Base-by-base conservation (phyloP, 2,888 invertebrate genomes). In the Poecilobothrus nobilitatus region DNA sequence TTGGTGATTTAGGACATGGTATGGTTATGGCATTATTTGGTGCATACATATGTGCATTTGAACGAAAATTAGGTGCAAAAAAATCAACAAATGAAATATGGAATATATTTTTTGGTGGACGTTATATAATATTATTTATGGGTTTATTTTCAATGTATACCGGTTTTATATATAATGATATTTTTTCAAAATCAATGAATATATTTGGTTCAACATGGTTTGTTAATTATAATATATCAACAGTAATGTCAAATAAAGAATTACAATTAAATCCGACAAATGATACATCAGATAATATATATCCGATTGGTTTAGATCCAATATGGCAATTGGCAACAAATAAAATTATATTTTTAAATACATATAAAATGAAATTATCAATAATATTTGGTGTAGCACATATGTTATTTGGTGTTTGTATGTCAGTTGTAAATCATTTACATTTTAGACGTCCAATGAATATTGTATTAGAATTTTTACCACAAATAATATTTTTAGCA, bases 61-160 rank as follows among this genome's bases (percentile, higher is more conserved):
- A 97, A 80, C 91, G 90, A 71, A 86, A 88, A 68, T 83, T 96
- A 68, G 79, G 84, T n/a, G 84, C 85, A 20, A 85, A 87, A 76
- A 89, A 88, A 74, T 84, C 87, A 15, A 86, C 82, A 76, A 90
- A 87, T 78, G 93, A 95, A 91, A 97, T 98, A 73, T 97, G 95
- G 91, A 93, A 89, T 78, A 97, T 96, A 74, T 97, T 98, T 86
- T 97, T 97, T 82, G 93, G 93, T 72, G 98, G 98, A 2, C 92
- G 99, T 67, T 99, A 99, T 84, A 95, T 99, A 72, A 92, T 99
- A 68, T 85, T 97, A 9, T 85, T 99, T 65, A 99, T 99, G 98
- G 97, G 97, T 0, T 71, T 93, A 15, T 99, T 99, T 84, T 97
- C 97, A 0, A 90, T 97, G 83, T 99, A 99, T 84, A 97, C 98